phyloP scores from a whole-genome alignment of 2,888 invertebrate species.

The Acronicta leporina region DNA sequence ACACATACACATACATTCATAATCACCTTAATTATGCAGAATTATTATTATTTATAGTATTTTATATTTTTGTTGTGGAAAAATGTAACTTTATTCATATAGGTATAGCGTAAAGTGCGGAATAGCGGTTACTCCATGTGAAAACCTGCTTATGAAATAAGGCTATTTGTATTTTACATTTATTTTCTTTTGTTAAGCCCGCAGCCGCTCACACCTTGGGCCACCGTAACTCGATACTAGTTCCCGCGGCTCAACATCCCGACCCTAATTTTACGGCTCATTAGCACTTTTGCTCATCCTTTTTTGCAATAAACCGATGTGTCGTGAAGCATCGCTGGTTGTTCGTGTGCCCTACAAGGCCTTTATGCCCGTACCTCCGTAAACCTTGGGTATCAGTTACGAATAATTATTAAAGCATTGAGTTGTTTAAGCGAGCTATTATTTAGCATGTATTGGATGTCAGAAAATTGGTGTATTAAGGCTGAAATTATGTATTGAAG shows the following conservation, averaged over 20 bases:
- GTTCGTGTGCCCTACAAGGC: slow-evolving; percentile 43
- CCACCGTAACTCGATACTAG: slow-evolving; percentile 74
- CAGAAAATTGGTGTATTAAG: slow-evolving; percentile 46
- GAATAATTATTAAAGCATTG: slow-evolving; percentile 50
- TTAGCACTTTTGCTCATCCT: slow-evolving; percentile 78
- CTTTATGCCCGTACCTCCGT: slow-evolving; percentile 72
- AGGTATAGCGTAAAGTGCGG: too few relatives aligned
- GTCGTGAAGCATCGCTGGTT: slow-evolving; percentile 64
- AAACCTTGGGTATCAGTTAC: slow-evolving; percentile 61
- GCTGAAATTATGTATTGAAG: slow-evolving; percentile 28
- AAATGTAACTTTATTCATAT: too few relatives aligned
- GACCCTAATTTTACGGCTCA: slow-evolving; percentile 87
- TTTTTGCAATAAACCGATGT: slow-evolving; percentile 79
- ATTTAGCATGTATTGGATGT: slow-evolving; percentile 50
- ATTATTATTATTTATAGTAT: too few relatives aligned
- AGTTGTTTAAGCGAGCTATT: slow-evolving; percentile 37
- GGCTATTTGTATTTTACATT: too few relatives aligned
- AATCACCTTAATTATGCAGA: too few relatives aligned
- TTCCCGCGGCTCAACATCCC: slow-evolving; percentile 67
- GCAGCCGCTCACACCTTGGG: slow-evolving; percentile 45
- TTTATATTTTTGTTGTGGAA: too few relatives aligned
- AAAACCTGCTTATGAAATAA: too few relatives aligned
- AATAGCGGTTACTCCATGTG: too few relatives aligned
- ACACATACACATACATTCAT: too few relatives aligned
- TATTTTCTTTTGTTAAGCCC: slow-evolving; percentile 3